Conservation (phyloP, 1,140 invertebrate genomes). For the Zaprionus tsacasi region DNA sequence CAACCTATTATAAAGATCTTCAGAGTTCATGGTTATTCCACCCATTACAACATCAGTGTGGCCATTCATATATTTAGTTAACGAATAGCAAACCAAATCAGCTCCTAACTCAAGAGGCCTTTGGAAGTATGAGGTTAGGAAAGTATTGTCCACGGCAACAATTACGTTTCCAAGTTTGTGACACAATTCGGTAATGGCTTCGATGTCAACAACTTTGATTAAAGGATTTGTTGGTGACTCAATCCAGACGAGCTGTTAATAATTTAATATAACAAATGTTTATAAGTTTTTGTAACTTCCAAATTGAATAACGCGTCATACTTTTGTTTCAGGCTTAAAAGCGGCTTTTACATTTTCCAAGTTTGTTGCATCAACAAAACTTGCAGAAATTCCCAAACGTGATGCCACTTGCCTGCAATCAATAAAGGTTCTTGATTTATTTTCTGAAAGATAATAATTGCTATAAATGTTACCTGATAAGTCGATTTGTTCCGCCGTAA, state of each 20-base stretch:
- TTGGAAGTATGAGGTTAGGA: slow-evolving; percentile 98
- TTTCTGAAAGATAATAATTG: not conserved
- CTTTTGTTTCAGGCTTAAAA: slow-evolving; percentile 93
- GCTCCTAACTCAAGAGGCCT: slow-evolving; percentile 95
- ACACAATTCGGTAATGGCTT: slow-evolving; percentile 88
- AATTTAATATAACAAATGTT: not conserved
- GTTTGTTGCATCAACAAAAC: slow-evolving; percentile 93
- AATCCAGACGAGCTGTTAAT: slow-evolving; percentile 94
- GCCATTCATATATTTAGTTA: slow-evolving; percentile 99
- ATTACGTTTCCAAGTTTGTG: slow-evolving; percentile 88
- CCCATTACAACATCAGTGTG: slow-evolving; percentile 99
- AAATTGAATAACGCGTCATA: not conserved
- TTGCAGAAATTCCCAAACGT: slow-evolving; percentile 89
- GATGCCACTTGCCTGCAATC: slow-evolving; percentile 86
- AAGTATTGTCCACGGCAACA: slow-evolving; percentile 98
- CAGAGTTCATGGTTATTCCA: slow-evolving; percentile 90
- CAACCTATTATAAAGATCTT: slow-evolving; percentile 89
- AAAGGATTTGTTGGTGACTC: slow-evolving; percentile 99
- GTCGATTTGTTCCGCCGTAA: slow-evolving; percentile 95
- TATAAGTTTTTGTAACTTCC: not conserved
- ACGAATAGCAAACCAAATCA: slow-evolving; percentile 96
- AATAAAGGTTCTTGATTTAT: not conserved
- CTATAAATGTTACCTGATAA: slow-evolving; percentile 64
- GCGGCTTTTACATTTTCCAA: slow-evolving; percentile 88
- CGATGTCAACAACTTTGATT: slow-evolving; percentile 96